Evolutionary conservation across 2,888 invertebrate genomes (phyloP).

Genomic region (Bedellia somnulentella): DNA sequence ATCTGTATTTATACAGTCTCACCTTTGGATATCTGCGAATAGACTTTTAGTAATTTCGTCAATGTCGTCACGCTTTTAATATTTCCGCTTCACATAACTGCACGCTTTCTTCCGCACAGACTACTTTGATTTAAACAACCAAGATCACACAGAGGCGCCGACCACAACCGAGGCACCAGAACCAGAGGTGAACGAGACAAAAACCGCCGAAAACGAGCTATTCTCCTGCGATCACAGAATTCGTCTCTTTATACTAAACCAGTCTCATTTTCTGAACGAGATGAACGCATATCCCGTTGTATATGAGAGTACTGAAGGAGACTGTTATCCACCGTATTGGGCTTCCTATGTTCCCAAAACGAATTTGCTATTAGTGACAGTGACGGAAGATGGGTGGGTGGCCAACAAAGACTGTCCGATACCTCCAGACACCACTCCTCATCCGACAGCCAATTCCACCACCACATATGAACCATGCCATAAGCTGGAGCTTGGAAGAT

Average conservation of each 20-base stretch:
- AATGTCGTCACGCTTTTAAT: too few relatives aligned
- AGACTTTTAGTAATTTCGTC: too few relatives aligned
- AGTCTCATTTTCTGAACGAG: slow-evolving; percentile 45
- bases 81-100: too few relatives aligned
- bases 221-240: slow-evolving; percentile 75
- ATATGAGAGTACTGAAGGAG: slow-evolving; percentile 22
- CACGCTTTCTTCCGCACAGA: slow-evolving; percentile 18
- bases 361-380: slow-evolving; percentile 76
- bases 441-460: slow-evolving; percentile 27
- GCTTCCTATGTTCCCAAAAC: slow-evolving; percentile 74
- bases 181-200: slow-evolving; percentile 33
- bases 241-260: slow-evolving; percentile 69
- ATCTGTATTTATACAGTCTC: too few relatives aligned
- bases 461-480: slow-evolving; percentile 70
- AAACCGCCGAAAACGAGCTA: slow-evolving; percentile 16
- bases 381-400: slow-evolving; percentile 40
- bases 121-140: slow-evolving; percentile 21
- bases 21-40: too few relatives aligned
- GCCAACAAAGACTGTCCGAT: slow-evolving; percentile 38
- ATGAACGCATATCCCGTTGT: slow-evolving; percentile 28
- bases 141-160: slow-evolving; percentile 21
- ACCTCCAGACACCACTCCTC: slow-evolving; percentile 65
- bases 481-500: slow-evolving; percentile 70
- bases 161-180: slow-evolving; percentile 28
- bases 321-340: slow-evolving; percentile 58